phyloP scores from a whole-genome alignment of 1,140 invertebrate genomes.

The Hestina assimilis region DNA sequence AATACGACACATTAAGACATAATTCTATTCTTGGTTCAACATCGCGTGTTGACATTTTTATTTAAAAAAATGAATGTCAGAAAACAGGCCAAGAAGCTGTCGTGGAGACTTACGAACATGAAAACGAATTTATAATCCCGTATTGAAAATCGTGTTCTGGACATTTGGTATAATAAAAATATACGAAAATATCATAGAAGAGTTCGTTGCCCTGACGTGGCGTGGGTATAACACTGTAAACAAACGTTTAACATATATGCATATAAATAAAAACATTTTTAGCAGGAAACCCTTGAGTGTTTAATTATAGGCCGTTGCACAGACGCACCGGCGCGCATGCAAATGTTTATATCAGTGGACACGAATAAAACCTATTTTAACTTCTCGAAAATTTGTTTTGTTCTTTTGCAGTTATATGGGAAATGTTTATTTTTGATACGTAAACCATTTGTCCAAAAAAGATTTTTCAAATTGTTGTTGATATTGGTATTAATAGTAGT shows the following conservation, averaged over 20 bases:
- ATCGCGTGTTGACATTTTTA: neutral
- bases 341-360: conserved; percentile 51
- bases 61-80: neutral
- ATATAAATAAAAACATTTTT: conserved; percentile 69
- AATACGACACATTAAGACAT: neutral
- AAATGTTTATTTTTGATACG: neutral
- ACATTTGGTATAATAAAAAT: conserved; percentile 16
- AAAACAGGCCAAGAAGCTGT: neutral
- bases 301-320: conserved; percentile 62
- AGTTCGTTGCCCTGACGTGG: conserved; percentile 61
- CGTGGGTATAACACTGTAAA: conserved; percentile 48
- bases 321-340: conserved; percentile 49
- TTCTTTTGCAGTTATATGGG: neutral
- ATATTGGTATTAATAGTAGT: too few relatives aligned
- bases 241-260: conserved; percentile 54
- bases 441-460: too few relatives aligned
- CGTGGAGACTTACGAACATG: neutral
- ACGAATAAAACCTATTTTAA: conserved; percentile 27
- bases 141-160: conserved; percentile 11
- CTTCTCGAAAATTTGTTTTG: neutral
- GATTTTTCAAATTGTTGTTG: too few relatives aligned
- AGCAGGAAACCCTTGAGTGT: conserved; percentile 69
- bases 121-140: conserved; percentile 1
- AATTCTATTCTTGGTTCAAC: neutral
- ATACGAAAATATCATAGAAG: conserved; percentile 40